A percentile compares a stretch with the other conserved stretches of the same genome.
phyloP scores from a whole-genome alignment of 2,113 vertebrate species.

The Laticauda colubrina region DNA sequence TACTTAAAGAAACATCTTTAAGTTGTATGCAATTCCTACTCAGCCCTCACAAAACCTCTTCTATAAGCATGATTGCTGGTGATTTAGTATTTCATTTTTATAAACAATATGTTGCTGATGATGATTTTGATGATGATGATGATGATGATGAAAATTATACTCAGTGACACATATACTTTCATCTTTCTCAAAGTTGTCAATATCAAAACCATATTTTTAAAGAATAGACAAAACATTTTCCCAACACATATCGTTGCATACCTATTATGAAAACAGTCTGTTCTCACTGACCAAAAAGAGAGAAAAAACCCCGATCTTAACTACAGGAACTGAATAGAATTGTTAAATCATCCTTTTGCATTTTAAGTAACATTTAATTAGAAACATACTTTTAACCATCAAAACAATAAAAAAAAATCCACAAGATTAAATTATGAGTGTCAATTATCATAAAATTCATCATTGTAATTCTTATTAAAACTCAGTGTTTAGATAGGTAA shows the following conservation, averaged over 20 bases:
- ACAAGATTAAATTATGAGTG: slow-evolving; percentile 93
- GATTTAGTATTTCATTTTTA: slow-evolving; percentile 13
- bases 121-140: not conserved
- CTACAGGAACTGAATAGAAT: slow-evolving; percentile 67
- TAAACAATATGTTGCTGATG: not conserved
- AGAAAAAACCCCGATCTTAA: slow-evolving; percentile 68
- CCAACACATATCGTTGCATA: slow-evolving; percentile 65
- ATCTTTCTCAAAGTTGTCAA: slow-evolving; percentile 53
- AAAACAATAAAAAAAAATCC: slow-evolving; percentile 90
- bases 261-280: slow-evolving; percentile 59
- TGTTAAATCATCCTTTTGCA: slow-evolving; percentile 80
- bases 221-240: slow-evolving; percentile 65
- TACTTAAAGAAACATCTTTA: not conserved
- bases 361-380: slow-evolving; percentile 97
- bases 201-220: slow-evolving; percentile 62
- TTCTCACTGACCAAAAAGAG: slow-evolving; percentile 71
- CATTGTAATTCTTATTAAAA: slow-evolving; percentile 99
- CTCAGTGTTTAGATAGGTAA: slow-evolving; percentile 99
- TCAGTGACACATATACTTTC: slow-evolving; percentile 12
- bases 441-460: slow-evolving; percentile 99
- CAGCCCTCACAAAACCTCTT: slow-evolving; percentile 29
- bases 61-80: slow-evolving; percentile 2
- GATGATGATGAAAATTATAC: slow-evolving; percentile 31
- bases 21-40: slow-evolving; percentile 22
- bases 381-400: slow-evolving; percentile 86